Conservation (phyloP, 2,888 invertebrate species). For the Phymatocera aterrima region DNA sequence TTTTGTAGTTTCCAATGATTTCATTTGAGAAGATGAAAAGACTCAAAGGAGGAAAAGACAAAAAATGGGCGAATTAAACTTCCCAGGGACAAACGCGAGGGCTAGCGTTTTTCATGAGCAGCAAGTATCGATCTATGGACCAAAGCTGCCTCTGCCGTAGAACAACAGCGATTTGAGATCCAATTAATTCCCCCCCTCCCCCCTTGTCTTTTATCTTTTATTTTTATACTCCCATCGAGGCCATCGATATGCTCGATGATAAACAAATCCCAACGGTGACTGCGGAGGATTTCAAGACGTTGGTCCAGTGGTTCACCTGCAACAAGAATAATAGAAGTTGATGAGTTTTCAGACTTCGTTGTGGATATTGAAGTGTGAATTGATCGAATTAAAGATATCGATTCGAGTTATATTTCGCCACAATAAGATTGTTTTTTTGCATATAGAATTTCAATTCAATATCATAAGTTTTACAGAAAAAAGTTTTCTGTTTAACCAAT, state of each 20-base stretch:
- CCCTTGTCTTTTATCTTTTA: background rate
- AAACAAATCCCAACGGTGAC: background rate
- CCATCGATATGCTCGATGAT: slow-evolving; percentile 10
- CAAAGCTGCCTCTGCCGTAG: slow-evolving; percentile 19
- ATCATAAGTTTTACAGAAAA: background rate
- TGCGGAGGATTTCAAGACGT: background rate
- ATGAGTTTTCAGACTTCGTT: background rate
- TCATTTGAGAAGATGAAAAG: background rate
- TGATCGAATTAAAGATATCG: background rate
- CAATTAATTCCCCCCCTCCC: background rate
- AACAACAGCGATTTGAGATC: slow-evolving; percentile 27
- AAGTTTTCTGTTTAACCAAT: too few species aligned
- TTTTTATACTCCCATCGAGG: background rate
- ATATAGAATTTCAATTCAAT: background rate
- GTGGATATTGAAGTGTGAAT: background rate
- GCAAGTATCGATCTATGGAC: slow-evolving; percentile 15
- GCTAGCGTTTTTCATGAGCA: background rate
- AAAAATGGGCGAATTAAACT: background rate
- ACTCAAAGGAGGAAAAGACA: background rate
- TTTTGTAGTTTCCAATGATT: background rate
- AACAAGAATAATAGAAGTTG: slow-evolving; percentile 1
- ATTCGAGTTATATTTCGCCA: background rate
- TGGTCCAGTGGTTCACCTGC: background rate
- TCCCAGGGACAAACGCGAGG: background rate
- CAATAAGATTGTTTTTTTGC: background rate